Evolutionary conservation across 2,113 vertebrate species (phyloP), one percentile per base, ranked within the genome.

Genomic region (Pelobates fuscus): DNA sequence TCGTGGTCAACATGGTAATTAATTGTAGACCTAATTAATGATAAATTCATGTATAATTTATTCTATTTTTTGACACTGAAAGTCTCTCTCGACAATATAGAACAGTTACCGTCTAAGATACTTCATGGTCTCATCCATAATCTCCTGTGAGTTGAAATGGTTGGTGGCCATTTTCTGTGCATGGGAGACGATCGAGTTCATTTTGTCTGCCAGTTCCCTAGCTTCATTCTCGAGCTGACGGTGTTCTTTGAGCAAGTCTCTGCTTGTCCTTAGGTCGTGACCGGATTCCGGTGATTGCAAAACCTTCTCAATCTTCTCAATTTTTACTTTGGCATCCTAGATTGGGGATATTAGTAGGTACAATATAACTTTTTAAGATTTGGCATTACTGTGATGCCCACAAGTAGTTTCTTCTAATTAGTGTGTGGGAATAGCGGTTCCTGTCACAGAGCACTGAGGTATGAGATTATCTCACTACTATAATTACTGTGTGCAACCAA

Each of bases 271-370:
- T 37, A 95, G 88, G 81, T 95, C 92, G 3, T 91, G 89, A 15
- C 92, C 93, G 10, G 79, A 87, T 65, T 90, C 86, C 0, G 87
- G 80, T 30, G 87, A 84, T 79, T 86, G 92, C 78, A 96, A 82
- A 81, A 91, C 82, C 77, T 87, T 87, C 68, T 94, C 91, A 37
- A 95, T 93, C 78, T 92, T 90, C 65, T 95, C 93, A 32, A 92
- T 91, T 80, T 95, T 95, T 73, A 88, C 70, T 78, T 89, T 93
- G 49, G 92, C 91, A 65, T 95, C 94, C 94, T 95, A 72, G 2
- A 77, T 80, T 49, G 12, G 72, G 67, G 24, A 5, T 41, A 41
- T 41, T 8, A n/a, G n/a, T n/a, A n/a, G n/a, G n/a, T n/a, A n/a
- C n/a, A n/a, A n/a, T n/a, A n/a, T n/a, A n/a, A n/a, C n/a, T n/a